Percentiles rank a stretch among this genome's conserved stretches.
Conservation (phyloP, 2,113 vertebrate species). For the Zonotrichia leucophrys region DNA sequence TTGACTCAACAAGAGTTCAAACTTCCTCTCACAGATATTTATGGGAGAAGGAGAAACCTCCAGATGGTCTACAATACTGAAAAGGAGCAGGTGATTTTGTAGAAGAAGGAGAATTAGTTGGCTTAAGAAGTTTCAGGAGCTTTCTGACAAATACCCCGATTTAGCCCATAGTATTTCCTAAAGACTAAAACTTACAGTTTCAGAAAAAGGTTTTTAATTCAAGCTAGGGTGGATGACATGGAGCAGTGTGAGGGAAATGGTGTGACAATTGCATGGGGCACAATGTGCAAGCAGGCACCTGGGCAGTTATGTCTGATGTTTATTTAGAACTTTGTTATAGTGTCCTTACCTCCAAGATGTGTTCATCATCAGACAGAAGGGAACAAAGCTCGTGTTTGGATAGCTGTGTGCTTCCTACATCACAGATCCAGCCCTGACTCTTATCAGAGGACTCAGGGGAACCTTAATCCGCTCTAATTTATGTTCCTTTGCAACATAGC, state of each 20-base stretch:
- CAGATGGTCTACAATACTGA: neutral
- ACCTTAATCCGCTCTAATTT: neutral
- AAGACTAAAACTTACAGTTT: neutral
- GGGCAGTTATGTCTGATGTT: neutral
- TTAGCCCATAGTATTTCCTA: neutral
- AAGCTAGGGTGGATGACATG: neutral
- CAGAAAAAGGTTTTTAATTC: neutral
- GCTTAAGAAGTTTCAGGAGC: neutral
- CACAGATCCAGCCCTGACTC: neutral
- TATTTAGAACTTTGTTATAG: neutral
- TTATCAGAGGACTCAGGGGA: neutral
- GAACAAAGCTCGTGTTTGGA: neutral
- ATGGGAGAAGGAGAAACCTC: neutral
- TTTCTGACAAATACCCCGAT: neutral
- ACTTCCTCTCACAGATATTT: neutral
- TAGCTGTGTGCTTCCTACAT: neutral
- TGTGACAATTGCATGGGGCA: accelerated
- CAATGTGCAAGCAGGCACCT: neutral
- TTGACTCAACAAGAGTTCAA: neutral
- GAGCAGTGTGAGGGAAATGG: neutral
- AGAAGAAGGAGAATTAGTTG: neutral
- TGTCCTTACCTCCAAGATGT: neutral
- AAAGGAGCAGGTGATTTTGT: neutral
- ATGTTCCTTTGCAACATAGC: neutral
- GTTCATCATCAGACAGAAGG: neutral